A percentile compares a stretch with the other conserved stretches of the same genome.
phyloP scores from a whole-genome alignment of 1,140 invertebrate genomes.

The Fopius arisanus region DNA sequence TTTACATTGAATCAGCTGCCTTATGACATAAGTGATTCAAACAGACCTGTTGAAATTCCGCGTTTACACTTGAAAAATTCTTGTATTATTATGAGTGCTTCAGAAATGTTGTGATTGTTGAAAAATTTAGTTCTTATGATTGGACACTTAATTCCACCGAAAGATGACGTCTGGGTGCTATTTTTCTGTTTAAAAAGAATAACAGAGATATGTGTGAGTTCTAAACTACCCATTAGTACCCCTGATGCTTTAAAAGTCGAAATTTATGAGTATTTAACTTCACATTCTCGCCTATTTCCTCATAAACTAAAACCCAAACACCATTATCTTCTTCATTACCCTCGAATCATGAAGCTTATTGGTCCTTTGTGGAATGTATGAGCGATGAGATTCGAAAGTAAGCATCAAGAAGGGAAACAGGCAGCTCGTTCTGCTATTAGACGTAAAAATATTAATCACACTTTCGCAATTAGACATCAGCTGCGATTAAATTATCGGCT shows the following conservation, averaged over 20 bases:
- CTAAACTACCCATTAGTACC: background rate
- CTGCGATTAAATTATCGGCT: background rate
- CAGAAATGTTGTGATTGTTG: conserved; percentile 44
- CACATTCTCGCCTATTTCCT: background rate
- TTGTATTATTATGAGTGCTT: conserved; percentile 38
- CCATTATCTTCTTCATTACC: conserved; percentile 13
- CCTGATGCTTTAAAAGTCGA: background rate
- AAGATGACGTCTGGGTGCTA: conserved; percentile 42
- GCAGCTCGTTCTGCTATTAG: background rate
- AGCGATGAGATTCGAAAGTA: background rate
- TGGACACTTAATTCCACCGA: conserved; percentile 39
- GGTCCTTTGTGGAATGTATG: background rate
- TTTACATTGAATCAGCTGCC: conserved; percentile 33
- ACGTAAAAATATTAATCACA: conserved; percentile 9
- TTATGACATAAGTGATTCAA: conserved; percentile 34
- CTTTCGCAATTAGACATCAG: conserved; percentile 7
- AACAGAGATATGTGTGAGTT: background rate
- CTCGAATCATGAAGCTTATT: background rate
- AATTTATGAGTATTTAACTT: background rate
- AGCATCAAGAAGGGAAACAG: conserved; percentile 9
- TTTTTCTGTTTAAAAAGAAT: conserved; percentile 23
- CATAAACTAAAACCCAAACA: background rate
- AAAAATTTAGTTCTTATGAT: conserved; percentile 41
- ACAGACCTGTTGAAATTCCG: conserved; percentile 30
- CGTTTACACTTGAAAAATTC: conserved; percentile 38